Evolutionary conservation across 2,888 invertebrate species (phyloP).

Genomic region (Tortrix viridana): DNA sequence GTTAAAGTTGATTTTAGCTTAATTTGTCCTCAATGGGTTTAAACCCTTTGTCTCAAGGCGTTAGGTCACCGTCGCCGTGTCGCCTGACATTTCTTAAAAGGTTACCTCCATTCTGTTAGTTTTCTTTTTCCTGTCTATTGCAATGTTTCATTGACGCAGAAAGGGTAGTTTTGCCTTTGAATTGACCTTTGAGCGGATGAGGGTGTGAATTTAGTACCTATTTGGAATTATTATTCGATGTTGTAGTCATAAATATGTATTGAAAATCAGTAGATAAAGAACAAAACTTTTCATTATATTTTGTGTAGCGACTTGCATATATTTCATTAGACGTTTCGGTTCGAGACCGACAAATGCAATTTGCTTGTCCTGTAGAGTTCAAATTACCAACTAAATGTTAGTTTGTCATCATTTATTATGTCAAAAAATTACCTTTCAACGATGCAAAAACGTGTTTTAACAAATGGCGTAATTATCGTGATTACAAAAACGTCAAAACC

Average conservation of each 20-base stretch:
- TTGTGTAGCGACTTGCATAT: background rate
- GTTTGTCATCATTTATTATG: constrained; percentile 13
- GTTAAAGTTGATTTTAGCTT: constrained; percentile 63
- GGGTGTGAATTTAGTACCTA: constrained; percentile 46
- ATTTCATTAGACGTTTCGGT: background rate
- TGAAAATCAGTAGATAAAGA: background rate
- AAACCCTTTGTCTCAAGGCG: constrained; percentile 82
- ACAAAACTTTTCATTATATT: background rate
- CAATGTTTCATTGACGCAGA: constrained; percentile 67
- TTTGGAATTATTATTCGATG: background rate
- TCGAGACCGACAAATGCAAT: constrained; percentile 1
- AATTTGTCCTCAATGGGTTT: constrained; percentile 62
- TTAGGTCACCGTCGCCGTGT: constrained; percentile 67
- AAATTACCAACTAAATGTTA: constrained; percentile 9
- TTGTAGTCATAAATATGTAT: background rate
- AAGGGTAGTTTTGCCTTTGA: constrained; percentile 73
- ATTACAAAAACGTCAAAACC: constrained; percentile 64
- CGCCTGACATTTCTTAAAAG: constrained; percentile 81
- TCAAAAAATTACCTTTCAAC: constrained; percentile 44
- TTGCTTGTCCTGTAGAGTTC: constrained; percentile 15
- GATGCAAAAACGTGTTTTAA: constrained; percentile 56
- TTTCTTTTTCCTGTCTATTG: constrained; percentile 77
- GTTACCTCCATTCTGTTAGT: constrained; percentile 72
- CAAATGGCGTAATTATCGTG: constrained; percentile 65
- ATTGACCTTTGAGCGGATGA: constrained; percentile 68